phyloP scores from a whole-genome alignment of 1,140 invertebrate genomes.

The Bilobella aurantiaca region DNA sequence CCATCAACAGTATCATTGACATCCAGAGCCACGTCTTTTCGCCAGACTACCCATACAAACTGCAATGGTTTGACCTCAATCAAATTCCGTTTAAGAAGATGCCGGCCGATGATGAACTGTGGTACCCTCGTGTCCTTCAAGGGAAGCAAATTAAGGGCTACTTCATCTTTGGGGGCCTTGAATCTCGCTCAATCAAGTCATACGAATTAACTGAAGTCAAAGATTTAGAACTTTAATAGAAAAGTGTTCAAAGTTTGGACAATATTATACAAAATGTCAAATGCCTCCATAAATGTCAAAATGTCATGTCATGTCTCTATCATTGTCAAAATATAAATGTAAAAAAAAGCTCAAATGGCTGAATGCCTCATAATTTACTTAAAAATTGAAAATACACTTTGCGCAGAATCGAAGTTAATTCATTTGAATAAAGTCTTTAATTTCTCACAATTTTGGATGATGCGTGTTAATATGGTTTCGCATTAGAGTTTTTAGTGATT shows the following conservation, averaged over 20 bases:
- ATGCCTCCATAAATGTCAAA: background rate
- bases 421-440: too few species aligned
- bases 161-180: background rate
- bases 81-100: slow-evolving; percentile 1
- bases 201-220: background rate
- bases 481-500: too few species aligned
- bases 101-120: background rate
- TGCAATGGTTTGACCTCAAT: slow-evolving; percentile 2
- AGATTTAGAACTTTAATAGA: background rate
- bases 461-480: too few species aligned
- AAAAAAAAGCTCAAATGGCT: too few species aligned
- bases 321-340: too few species aligned
- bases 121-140: background rate
- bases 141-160: slow-evolving; percentile 1
- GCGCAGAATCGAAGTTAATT: too few species aligned
- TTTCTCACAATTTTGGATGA: too few species aligned
- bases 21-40: background rate
- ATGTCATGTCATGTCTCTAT: too few species aligned
- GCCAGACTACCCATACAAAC: background rate
- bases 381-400: too few species aligned
- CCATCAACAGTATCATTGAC: background rate
- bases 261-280: too few species aligned
- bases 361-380: too few species aligned
- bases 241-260: background rate
- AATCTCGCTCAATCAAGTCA: background rate